phyloP scores from a whole-genome alignment of 2,888 invertebrate genomes.

The Hydriomena furcata region DNA sequence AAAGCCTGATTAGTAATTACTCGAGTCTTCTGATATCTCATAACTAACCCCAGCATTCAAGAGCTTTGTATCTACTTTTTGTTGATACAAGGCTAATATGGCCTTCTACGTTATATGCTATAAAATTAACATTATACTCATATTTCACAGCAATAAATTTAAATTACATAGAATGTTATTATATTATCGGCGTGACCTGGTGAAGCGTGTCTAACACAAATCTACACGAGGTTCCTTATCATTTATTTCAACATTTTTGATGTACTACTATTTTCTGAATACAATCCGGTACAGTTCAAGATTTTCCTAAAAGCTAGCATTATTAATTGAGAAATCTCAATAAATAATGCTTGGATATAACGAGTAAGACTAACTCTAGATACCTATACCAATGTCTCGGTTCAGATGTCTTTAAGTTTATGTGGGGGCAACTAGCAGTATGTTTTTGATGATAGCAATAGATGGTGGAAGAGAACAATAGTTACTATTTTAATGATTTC shows the following conservation, averaged over 20 bases:
- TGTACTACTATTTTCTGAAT: not conserved
- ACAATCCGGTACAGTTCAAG: no score
- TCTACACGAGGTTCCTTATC: conserved; percentile 21
- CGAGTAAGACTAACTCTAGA: no score
- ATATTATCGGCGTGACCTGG: conserved; percentile 34
- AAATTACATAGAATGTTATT: conserved; percentile 35
- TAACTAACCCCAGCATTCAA: conserved; percentile 22
- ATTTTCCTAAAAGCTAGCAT: no score
- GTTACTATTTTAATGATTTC: not conserved
- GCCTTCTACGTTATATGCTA: conserved; percentile 38
- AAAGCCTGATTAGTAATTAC: conserved; percentile 27
- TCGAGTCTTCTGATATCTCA: conserved; percentile 25
- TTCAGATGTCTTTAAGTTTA: no score
- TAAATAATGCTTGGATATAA: no score
- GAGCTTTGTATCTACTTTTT: conserved; percentile 36
- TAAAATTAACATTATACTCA: conserved; percentile 30
- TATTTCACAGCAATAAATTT: conserved; percentile 39
- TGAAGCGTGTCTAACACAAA: conserved; percentile 27
- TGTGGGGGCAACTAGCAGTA: no score
- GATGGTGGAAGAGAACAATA: no score
- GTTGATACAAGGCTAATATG: conserved; percentile 39
- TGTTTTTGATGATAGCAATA: no score
- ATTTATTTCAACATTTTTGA: not conserved
- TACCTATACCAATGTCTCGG: no score
- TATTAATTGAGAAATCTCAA: no score